Percentiles rank a stretch among this genome's conserved stretches.
Evolutionary conservation across 2,888 invertebrate genomes (phyloP).

Genomic region (Odontothrips loti): DNA sequence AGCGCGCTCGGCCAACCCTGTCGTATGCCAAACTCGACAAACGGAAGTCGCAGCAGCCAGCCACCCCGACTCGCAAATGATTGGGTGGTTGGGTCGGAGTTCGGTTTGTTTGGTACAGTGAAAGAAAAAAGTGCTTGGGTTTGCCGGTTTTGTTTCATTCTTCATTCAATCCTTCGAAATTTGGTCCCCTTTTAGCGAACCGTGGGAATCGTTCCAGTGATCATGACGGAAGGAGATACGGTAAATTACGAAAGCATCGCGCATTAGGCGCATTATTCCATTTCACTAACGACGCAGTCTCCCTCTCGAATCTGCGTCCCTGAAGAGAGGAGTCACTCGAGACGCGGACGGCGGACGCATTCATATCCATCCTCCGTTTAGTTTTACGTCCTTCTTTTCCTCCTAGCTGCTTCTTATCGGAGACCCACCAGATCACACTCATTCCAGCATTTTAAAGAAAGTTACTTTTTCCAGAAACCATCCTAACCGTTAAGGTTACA

Average conservation of each 20-base stretch:
- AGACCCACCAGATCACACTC: neutral
- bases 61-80: too few species aligned
- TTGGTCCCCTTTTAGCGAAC: neutral
- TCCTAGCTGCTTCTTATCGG: neutral
- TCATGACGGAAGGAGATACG: conserved; percentile 14
- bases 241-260: neutral
- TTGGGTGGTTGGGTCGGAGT: neutral
- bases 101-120: neutral
- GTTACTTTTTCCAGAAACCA: too few species aligned
- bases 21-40: too few species aligned
- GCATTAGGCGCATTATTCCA: neutral
- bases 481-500: too few species aligned
- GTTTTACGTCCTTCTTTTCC: neutral
- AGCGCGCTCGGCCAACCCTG: too few species aligned
- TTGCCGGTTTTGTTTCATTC: neutral
- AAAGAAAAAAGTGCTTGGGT: neutral
- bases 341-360: neutral
- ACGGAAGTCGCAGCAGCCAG: too few species aligned
- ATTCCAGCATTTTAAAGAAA: too few species aligned
- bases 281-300: neutral
- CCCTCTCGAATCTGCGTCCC: too few species aligned
- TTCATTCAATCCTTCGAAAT: neutral
- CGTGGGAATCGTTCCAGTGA: neutral
- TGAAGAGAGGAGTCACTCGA: too few species aligned
- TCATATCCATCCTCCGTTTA: neutral